These are phyloP conservation scores for Proctacanthus coquilletti DNA, from an alignment of 1,140 invertebrate genomes.

Conservation along the genomic window DNA sequence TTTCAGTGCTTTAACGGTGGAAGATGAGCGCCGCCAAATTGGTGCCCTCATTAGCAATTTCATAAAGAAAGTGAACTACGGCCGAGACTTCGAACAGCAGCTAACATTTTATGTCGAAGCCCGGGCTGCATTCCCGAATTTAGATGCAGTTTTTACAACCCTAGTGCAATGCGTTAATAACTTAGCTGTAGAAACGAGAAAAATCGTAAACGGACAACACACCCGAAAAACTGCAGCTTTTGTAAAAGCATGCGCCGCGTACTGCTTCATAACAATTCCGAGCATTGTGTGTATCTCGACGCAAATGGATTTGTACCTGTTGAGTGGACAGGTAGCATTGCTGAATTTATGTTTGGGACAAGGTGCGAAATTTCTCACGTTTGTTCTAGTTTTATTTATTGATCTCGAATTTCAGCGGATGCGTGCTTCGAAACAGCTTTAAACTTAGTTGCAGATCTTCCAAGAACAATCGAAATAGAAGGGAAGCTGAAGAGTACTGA, in stretches of 20 bases:
- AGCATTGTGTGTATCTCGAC: slow-evolving; percentile 62
- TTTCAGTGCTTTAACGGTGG: slow-evolving; percentile 72
- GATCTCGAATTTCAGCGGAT: slow-evolving; percentile 51
- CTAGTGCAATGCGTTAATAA: slow-evolving; percentile 76
- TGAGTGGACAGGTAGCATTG: slow-evolving; percentile 77
- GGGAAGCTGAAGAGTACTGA: slow-evolving; percentile 56
- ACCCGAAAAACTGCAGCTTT: slow-evolving; percentile 69
- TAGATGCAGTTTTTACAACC: slow-evolving; percentile 70
- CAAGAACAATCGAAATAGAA: slow-evolving; percentile 57
- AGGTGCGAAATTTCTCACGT: slow-evolving; percentile 32
- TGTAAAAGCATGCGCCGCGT: slow-evolving; percentile 87
- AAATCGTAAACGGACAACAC: slow-evolving; percentile 58
- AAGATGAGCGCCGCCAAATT: slow-evolving; percentile 81
- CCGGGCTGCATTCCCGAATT: slow-evolving; percentile 71
- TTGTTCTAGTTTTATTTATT: slow-evolving; percentile 6
- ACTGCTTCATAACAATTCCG: slow-evolving; percentile 89
- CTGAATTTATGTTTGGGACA: slow-evolving; percentile 83
- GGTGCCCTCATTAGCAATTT: slow-evolving; percentile 67
- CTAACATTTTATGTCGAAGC: slow-evolving; percentile 88
- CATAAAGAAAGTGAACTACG: slow-evolving; percentile 63
- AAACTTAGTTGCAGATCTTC: slow-evolving; percentile 61
- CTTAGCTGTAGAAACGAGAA: slow-evolving; percentile 55
- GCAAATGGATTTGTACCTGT: slow-evolving; percentile 69
- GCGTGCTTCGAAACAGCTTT: slow-evolving; percentile 83
- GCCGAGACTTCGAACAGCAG: slow-evolving; percentile 76